Evolutionary conservation across 2,113 vertebrate species (phyloP).

Genomic region (Mus pahari): DNA sequence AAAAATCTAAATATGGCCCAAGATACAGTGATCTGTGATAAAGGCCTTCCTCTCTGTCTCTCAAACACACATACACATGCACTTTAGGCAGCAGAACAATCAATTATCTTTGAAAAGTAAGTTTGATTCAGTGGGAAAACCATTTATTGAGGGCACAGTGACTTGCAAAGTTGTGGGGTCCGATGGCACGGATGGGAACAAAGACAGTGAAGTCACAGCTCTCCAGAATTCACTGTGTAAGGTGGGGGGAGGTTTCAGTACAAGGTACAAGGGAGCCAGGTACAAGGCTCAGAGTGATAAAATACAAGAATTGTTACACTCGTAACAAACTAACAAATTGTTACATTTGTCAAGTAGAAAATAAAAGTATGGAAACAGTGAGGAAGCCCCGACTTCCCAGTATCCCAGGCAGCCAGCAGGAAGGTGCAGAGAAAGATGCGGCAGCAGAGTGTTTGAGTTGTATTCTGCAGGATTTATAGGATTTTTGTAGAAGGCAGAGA

Average conservation of each 20-base stretch:
- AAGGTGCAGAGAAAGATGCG: neutral
- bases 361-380: neutral
- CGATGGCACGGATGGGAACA: neutral
- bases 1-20: neutral
- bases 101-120: slow-evolving; percentile 23
- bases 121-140: neutral
- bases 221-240: neutral
- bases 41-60: neutral
- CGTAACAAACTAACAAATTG: neutral
- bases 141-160: neutral
- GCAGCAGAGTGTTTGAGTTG: neutral
- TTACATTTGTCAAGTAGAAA: neutral
- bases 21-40: neutral
- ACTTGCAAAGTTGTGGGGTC: neutral
- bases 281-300: neutral
- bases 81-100: neutral
- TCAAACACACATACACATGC: neutral
- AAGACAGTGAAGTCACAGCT: neutral
- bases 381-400: neutral
- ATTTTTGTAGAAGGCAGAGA: neutral
- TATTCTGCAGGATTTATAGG: neutral
- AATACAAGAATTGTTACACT: neutral
- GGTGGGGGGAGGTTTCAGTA: too few relatives aligned
- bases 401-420: neutral
- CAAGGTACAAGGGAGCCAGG: neutral